These are phyloP conservation scores for Paramisgurnus dabryanus DNA, from an alignment of 2,113 vertebrate species.

Conservation along the genomic window DNA sequence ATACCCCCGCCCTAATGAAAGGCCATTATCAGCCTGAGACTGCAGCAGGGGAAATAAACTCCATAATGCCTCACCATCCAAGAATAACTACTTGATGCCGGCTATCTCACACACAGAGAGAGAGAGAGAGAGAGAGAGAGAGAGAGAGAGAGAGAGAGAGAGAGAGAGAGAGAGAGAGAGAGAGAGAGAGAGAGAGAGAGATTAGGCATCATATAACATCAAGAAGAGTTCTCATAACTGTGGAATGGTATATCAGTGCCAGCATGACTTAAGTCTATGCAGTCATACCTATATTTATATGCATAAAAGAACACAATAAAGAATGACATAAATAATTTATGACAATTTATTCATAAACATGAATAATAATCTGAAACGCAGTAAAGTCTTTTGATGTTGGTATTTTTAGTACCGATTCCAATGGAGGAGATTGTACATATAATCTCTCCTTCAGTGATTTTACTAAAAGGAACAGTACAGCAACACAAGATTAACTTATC, in stretches of 20 bases:
- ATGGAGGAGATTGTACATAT: background rate
- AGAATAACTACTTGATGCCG: constrained; percentile 51
- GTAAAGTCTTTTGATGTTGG: background rate
- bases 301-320: constrained; percentile 11
- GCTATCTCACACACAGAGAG: constrained; percentile 23
- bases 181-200: background rate
- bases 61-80: constrained; percentile 29
- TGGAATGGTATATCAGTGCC: constrained; percentile 48
- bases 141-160: constrained; percentile 15
- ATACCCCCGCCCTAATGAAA: constrained; percentile 43
- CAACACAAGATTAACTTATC: background rate
- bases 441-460: background rate
- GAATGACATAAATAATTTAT: constrained; percentile 32
- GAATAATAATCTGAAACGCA: constrained; percentile 27
- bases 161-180: constrained; percentile 3
- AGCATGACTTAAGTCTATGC: constrained; percentile 18
- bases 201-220: constrained; percentile 41
- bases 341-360: constrained; percentile 43
- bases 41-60: constrained; percentile 47
- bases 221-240: constrained; percentile 26
- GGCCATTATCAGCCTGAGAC: constrained; percentile 47
- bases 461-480: background rate
- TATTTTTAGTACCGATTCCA: constrained; percentile 6
- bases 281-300: constrained; percentile 41
- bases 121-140: background rate